Percentiles rank a stretch among this genome's conserved stretches.
Evolutionary conservation across 2,797 vertebrate genomes (phyloP).

Genomic region (Adelosebastes latens): DNA sequence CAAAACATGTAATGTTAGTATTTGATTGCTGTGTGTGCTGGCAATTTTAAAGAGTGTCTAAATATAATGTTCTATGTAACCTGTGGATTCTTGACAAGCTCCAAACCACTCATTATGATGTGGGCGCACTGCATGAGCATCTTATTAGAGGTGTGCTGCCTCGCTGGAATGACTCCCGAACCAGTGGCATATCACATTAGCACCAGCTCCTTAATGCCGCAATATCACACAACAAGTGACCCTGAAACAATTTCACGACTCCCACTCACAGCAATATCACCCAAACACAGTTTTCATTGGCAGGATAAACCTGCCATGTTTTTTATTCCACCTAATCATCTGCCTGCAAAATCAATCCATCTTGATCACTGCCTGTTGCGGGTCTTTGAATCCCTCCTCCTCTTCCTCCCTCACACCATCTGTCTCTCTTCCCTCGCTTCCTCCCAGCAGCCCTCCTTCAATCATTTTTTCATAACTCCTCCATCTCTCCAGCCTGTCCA

Average conservation of each 20-base stretch:
- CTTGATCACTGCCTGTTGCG: conserved; percentile 74
- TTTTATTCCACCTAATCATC: conserved; percentile 72
- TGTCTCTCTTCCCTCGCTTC: conserved; percentile 64
- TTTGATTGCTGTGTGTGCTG: conserved; percentile 27
- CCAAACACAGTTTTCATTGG: conserved; percentile 57
- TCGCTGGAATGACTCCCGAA: conserved; percentile 61
- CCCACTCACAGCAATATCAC: conserved; percentile 62
- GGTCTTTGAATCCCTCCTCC: conserved; percentile 63
- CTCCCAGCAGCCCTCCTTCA: conserved; percentile 63
- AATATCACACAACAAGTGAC: conserved; percentile 67
- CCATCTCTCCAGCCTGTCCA: conserved; percentile 65
- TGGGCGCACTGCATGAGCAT: conserved; percentile 50
- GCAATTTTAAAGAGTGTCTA: conserved; percentile 25
- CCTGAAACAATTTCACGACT: conserved; percentile 61
- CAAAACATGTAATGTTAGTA: background rate
- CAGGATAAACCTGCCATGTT: conserved; percentile 53
- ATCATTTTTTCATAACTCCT: conserved; percentile 78
- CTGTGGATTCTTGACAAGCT: conserved; percentile 51
- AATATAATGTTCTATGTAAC: conserved; percentile 45
- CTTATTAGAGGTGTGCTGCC: conserved; percentile 66
- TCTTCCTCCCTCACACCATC: conserved; percentile 64
- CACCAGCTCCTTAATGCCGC: conserved; percentile 47
- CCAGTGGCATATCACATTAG: conserved; percentile 63
- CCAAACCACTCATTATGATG: conserved; percentile 54
- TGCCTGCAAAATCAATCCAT: conserved; percentile 76